Base-by-base conservation (phyloP, 2,113 vertebrate species). In the Gallinago paraguaiae region DNA sequence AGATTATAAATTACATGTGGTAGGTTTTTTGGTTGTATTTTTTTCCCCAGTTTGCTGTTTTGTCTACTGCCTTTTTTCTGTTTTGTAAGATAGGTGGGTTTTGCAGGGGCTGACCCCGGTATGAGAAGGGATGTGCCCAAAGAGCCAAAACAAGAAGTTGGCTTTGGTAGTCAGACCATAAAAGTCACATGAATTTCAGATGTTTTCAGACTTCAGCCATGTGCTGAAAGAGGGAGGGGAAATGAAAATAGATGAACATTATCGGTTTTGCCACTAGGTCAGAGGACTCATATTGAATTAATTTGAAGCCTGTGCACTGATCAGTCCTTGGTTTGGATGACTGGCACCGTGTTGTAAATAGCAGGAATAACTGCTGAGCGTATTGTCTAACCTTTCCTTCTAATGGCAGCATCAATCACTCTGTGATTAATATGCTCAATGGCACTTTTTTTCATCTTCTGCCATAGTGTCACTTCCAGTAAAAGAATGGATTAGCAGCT, bases 351-450 rank as follows among this genome's bases (percentile, higher is more conserved):
- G 59, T 69, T 79, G 80, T 74, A 88, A 81, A 78, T 81, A 90
- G 68, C 6, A 14, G 69, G 67, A 76, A 76, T 88, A 94, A 90
- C 43, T 86, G 80, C 93, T 96, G 95, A 94, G 80, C 35, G 7
- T 83, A 15, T 70, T 93, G 50, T 60, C 45, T 92, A 86, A 92
- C 65, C 35, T 86, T 57, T 57, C 43, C 65, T 83, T 72, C 24
- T 89, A 93, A 79, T 37, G 69, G 69, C 83, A 88, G 31, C 57
- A 92, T 96, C 92, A 83, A 76, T 96, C 93, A 94, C 30, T 46
- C 30, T 1, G 1, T 64, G 80, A 86, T 94, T 86, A 83, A 83
- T 35, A 50, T 77, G 43, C 56, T 77, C 23, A 64, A 43, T 35
- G 51, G 24, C 20, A 74, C 51, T 63, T 78, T 88, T 88, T 82